Evolutionary conservation across 2,113 vertebrate genomes (phyloP), one percentile per base, ranked within the genome.

Genomic region (Reinhardtius hippoglossoides): DNA sequence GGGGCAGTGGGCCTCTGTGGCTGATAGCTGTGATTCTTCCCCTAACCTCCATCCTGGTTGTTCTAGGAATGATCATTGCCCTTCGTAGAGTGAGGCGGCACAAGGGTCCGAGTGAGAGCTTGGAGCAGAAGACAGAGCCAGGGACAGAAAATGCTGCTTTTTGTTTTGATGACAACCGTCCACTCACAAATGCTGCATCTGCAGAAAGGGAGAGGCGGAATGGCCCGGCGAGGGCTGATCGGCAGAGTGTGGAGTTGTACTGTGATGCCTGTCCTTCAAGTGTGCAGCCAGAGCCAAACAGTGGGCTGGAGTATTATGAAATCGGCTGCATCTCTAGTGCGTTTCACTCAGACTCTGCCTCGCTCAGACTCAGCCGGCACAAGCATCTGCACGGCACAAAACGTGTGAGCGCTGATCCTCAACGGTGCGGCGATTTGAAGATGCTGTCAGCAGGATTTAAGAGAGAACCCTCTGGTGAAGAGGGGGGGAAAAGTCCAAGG

Each of bases 241-340:
- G 69, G 62, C 67, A 42, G 56, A 79, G 24, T 55, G 64, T 66
- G 5, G 74, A 85, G 52, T 60, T 78, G 70, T 84, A 62, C 67
- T 55, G n/a, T 57, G 77, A 78, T 46, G 60, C 67, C 55, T 20
- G 74, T 61, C 72, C 50, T 24, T 66, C 68, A 31, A 62, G 31
- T 18, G 56, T 59, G 56, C 71, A 82, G 67, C 27, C 64, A 20
- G 61, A 55, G 37, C 52, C 48, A 37, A 71, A 77, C 21, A 88
- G 72, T 84, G 92, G 92, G 42, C 76, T 90, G 37, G 91, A 94
- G 26, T 92, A 94, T 75, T 91, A 91, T 59, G 93, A 94, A 78
- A 79, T 91, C 10, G 70, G 90, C 60, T 93, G 92, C 71, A 79
- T 88, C 37, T 92, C 82, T 9, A 91, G 88, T 82, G 66, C 67